These are phyloP conservation scores for Stratiolaelaps scimitus DNA, from an alignment of 1,140 invertebrate genomes.

Conservation along the genomic window DNA sequence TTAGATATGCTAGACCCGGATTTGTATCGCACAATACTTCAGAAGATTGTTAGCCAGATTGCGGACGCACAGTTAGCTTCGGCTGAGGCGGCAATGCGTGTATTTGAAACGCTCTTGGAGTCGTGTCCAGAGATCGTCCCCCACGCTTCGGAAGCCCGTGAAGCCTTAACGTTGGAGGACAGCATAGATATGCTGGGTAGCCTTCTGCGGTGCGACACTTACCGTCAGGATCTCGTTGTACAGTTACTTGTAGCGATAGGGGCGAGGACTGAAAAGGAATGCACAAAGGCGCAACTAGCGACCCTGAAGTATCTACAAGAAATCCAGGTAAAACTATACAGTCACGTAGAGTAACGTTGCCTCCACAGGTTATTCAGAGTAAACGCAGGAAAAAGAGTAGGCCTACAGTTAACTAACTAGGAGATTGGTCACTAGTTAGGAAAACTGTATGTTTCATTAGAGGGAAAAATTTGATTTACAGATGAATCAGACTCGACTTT, in stretches of 20 bases:
- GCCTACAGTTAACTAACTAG: too few relatives aligned
- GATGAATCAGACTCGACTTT: too few relatives aligned
- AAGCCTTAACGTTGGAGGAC: constrained; percentile 3
- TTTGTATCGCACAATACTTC: background rate
- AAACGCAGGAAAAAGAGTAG: too few relatives aligned
- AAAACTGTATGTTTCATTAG: too few relatives aligned
- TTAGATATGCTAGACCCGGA: background rate
- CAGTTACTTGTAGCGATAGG: constrained; percentile 9
- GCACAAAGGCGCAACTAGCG: constrained; percentile 17
- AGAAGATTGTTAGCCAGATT: background rate
- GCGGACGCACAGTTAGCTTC: constrained; percentile 14
- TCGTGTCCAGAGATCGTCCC: background rate
- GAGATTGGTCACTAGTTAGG: too few relatives aligned
- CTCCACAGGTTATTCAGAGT: too few relatives aligned
- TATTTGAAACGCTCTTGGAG: background rate
- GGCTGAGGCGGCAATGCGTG: background rate
- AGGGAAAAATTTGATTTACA: too few relatives aligned
- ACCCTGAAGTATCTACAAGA: constrained; percentile 19
- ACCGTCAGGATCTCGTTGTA: background rate
- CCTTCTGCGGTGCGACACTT: constrained; percentile 1
- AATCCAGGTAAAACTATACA: background rate
- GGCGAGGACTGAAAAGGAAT: constrained; percentile 8
- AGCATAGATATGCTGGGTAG: constrained; percentile 6
- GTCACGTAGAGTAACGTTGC: too few relatives aligned
- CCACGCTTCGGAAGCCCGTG: background rate